Evolutionary conservation across 2,888 invertebrate genomes (phyloP), one percentile per base, ranked within the genome.

Genomic region (Alviniconcha strummeri): DNA sequence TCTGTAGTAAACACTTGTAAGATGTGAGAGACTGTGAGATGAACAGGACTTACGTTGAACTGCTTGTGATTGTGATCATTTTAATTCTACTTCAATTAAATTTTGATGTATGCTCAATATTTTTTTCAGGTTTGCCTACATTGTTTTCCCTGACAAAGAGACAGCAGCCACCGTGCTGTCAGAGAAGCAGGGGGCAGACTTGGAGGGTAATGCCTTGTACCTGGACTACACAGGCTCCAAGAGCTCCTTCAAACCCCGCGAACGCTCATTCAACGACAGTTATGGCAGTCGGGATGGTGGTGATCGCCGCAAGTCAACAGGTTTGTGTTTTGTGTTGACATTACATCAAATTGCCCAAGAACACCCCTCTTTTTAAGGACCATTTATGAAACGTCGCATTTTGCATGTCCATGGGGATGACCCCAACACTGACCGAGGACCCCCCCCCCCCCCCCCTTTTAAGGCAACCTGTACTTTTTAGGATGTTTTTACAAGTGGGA

Each of bases 91-190:
- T 36, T 36, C 36, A 36, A 3, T 9, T 64, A 9, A 64, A 4
- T 64, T 13, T 69, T 69, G 69, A 69, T 69, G 6, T 13, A 15
- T 69, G 13, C n/a, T 36, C 36, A 36, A 36, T 36, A 36, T 36
- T 36, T 36, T 36, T 36, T 36, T 36, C 86, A 92, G 92, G 75
- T 91, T 91, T 90, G 91, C 90, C 8, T 92, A 90, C 83, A 64
- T 92, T 8, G 90, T 89, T 69, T 91, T 91, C 86, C 85, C 86
- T 0, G 85, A 84, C 72, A 84, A 84, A 55, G 86, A 86, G 13
- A 83, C 88, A 6, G 87, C 89, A 13, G 90, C 90, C n/a, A 82
- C 86, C 52, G 87, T 88, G 9, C 86, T 91, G 83, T 84, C 89
- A 17, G 89, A 89, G 2, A 90, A 90, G 71, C 91, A 91, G 77